phyloP scores from a whole-genome alignment of 2,797 vertebrate genomes.

The Ptychobarbus kaznakovi region DNA sequence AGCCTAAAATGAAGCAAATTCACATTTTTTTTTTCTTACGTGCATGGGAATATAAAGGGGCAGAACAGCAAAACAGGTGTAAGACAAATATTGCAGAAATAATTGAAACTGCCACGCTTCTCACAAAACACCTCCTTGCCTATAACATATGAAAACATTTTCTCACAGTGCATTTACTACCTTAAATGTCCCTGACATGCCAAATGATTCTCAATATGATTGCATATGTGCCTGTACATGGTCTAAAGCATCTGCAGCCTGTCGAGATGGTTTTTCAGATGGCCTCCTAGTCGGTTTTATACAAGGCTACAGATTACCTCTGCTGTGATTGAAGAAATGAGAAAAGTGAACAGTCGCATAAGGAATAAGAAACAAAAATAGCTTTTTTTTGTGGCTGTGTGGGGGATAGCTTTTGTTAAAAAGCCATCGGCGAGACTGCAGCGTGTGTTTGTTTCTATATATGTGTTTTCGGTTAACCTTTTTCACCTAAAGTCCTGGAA shows the following conservation, averaged over 20 bases:
- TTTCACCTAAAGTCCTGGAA: slow-evolving; percentile 37
- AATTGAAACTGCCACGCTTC: not conserved
- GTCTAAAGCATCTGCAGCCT: not conserved
- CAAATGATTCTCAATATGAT: slow-evolving; percentile 10
- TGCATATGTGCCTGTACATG: slow-evolving; percentile 16
- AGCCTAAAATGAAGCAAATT: not conserved
- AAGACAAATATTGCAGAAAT: not conserved
- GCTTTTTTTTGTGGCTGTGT: slow-evolving; percentile 63
- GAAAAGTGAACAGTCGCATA: slow-evolving; percentile 56
- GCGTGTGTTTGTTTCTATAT: slow-evolving; percentile 52
- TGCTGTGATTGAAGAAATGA: slow-evolving; percentile 63
- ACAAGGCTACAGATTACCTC: slow-evolving; percentile 62
- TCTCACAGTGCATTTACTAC: not conserved
- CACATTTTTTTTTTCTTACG: not conserved
- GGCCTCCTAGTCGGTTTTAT: slow-evolving; percentile 46
- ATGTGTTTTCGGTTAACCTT: slow-evolving; percentile 54
- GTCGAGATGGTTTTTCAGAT: slow-evolving; percentile 31
- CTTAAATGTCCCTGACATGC: slow-evolving; percentile 8
- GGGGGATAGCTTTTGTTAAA: slow-evolving; percentile 59
- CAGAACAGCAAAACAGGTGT: not conserved
- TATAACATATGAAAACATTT: not conserved
- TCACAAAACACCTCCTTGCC: slow-evolving; percentile 8
- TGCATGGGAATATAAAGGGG: not conserved
- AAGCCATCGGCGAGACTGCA: slow-evolving; percentile 58
- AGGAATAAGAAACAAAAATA: slow-evolving; percentile 64